These are phyloP conservation scores for Drosophila anomelani DNA, from an alignment of 2,888 invertebrate genomes.

Conservation along the genomic window DNA sequence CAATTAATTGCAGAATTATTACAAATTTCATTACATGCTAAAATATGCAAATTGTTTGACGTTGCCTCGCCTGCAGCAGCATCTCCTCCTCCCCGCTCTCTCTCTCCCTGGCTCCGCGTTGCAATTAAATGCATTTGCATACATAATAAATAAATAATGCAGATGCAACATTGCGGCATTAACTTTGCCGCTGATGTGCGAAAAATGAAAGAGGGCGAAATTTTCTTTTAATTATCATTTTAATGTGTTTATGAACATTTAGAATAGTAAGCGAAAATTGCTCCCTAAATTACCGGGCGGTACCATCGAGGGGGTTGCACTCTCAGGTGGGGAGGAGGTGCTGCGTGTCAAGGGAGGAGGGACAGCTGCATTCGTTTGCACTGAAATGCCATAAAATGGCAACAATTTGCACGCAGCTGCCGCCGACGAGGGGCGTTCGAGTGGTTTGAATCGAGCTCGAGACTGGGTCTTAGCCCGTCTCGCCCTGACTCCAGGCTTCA, in stretches of 20 bases:
- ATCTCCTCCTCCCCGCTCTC: background rate
- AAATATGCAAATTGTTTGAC: constrained; percentile 81
- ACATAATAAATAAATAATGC: constrained; percentile 80
- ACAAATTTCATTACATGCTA: constrained; percentile 81
- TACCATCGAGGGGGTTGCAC: background rate
- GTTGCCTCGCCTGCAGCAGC: constrained; percentile 39
- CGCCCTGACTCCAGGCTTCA: background rate
- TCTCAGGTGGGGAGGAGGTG: background rate
- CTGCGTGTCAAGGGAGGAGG: constrained; percentile 16
- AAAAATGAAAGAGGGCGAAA: constrained; percentile 48
- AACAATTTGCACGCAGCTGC: constrained; percentile 48
- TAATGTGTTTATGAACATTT: constrained; percentile 81
- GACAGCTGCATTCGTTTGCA: constrained; percentile 62
- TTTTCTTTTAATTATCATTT: constrained; percentile 80
- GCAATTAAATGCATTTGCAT: constrained; percentile 83
- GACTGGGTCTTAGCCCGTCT: constrained; percentile 40
- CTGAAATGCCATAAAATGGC: constrained; percentile 49
- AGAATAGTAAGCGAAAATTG: constrained; percentile 75
- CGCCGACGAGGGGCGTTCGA: constrained; percentile 33
- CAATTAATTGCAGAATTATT: constrained; percentile 82
- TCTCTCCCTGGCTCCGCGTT: constrained; percentile 28
- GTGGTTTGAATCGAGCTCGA: constrained; percentile 22
- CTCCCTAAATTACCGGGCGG: constrained; percentile 56
- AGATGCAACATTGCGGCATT: constrained; percentile 54
- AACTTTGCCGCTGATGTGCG: constrained; percentile 49